Base-by-base conservation (phyloP, 2,888 invertebrate genomes). In the Plebejus melissa region DNA sequence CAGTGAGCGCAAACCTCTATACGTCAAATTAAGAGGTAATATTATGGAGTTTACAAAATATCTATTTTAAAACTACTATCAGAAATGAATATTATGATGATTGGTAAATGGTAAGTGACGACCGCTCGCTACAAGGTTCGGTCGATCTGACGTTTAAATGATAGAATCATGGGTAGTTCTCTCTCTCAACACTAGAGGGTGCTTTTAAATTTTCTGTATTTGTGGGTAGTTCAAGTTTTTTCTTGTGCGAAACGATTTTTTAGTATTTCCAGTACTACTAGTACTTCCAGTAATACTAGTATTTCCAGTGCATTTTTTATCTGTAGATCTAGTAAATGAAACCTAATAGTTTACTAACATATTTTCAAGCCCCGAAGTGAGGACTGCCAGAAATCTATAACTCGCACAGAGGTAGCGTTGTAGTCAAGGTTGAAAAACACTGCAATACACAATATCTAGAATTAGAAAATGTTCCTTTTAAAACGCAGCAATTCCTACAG, bases 351-450 rank as follows among this genome's bases (percentile, higher is more conserved):
- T 32, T 32, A 65, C 65, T 46, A 74, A 74, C 75, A 69, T 54
- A 75, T 74, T 65, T 60, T 75, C 16, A 65, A 69, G 41, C 32
- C 28, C 50, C 60, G 74, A 74, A 74, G n/a, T 36, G 46, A 28
- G 71, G 46, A 22, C n/a, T 46, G 71, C 71, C 71, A 71, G 46
- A 46, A 71, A 46, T 28, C 46, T 71, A 46, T 71, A 0, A 71
- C 46, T 46, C 71, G 71, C 13, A 46, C 46, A 71, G 41, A 71
- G 41, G 41, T 71, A 13, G 13, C 46, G 71, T 71, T 46, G 71
- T 41, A 38, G 50, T 75, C 74, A 71, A 28, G 46, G 38, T 28
- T 71, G 9, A 36, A 57, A 41, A 69, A 60, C 72, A 22, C 74
- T 74, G 32, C 54, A 74, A 60, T 65, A 72, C 60, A 75, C 38